These are phyloP conservation scores for Phyllostomus hastatus DNA, from an alignment of 2,113 vertebrate genomes.

Conservation along the genomic window DNA sequence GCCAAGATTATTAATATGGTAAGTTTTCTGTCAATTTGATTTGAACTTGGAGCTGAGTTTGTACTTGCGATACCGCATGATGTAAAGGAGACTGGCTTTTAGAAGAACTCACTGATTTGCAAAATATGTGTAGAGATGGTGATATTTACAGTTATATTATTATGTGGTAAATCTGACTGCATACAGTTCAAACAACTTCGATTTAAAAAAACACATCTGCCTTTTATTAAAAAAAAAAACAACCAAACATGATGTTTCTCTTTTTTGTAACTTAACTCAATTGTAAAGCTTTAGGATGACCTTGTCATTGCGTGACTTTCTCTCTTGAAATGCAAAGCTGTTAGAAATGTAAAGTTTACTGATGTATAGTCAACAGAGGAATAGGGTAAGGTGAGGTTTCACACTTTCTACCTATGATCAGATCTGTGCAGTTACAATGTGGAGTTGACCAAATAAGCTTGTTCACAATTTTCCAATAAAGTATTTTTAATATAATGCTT, in stretches of 20 bases:
- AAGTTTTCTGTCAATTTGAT: slow-evolving; percentile 13
- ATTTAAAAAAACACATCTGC: slow-evolving; percentile 10
- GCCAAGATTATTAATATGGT: slow-evolving; percentile 27
- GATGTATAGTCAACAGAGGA: neutral
- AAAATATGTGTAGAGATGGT: neutral
- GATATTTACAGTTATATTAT: slow-evolving; percentile 6
- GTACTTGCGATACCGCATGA: neutral
- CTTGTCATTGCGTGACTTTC: neutral
- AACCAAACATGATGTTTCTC: neutral
- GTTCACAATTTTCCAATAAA: neutral
- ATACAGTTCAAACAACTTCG: slow-evolving; percentile 11
- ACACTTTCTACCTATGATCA: neutral
- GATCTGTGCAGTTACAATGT: neutral
- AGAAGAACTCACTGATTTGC: neutral
- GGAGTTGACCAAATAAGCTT: neutral
- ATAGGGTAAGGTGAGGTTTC: neutral
- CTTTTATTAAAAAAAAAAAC: neutral
- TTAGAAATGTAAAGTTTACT: slow-evolving; percentile 4
- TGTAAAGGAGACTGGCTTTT: neutral
- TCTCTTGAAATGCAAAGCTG: slow-evolving; percentile 3
- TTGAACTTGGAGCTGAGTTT: neutral
- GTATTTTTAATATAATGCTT: neutral
- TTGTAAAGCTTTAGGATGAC: neutral
- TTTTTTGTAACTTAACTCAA: neutral
- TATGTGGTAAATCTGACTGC: neutral